A percentile compares a stretch with the other conserved stretches of the same genome.
Conservation (phyloP, 2,888 invertebrate species). For the Euplexia lucipara region DNA sequence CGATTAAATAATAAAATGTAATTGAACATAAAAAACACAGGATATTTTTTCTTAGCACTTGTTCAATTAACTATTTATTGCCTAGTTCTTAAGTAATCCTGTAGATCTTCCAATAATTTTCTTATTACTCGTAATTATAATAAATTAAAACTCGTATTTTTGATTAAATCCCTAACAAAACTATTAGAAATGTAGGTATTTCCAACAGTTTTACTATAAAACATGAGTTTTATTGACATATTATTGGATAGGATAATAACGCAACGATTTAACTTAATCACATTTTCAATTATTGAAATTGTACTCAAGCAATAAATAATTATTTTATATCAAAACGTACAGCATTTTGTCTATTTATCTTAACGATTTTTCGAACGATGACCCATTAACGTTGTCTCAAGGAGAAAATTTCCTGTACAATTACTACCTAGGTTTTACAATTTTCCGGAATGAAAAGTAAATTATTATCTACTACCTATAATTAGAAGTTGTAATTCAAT, state of each 20-base stretch:
- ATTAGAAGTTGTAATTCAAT: too few species aligned
- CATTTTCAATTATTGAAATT: not conserved
- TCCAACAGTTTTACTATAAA: constrained; percentile 1
- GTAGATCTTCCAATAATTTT: not conserved
- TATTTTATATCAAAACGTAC: not conserved
- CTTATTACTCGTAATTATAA: constrained; percentile 14
- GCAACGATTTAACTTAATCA: constrained; percentile 1
- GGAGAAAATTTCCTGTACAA: not conserved
- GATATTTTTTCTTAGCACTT: constrained; percentile 9
- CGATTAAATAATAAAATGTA: constrained; percentile 42
- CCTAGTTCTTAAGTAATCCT: constrained; percentile 9
- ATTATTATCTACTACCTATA: too few species aligned
- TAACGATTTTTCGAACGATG: not conserved
- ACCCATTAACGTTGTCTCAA: not conserved
- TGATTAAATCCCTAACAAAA: constrained; percentile 1
- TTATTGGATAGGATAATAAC: not conserved
- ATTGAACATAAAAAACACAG: constrained; percentile 13
- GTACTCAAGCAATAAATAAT: not conserved
- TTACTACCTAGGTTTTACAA: not conserved
- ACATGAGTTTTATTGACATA: constrained; percentile 6
- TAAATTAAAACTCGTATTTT: not conserved
- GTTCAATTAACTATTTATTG: constrained; percentile 34
- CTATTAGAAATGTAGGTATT: constrained; percentile 6
- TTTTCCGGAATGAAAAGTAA: not conserved
- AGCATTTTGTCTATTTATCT: not conserved